These are phyloP conservation scores for Lysandra bellargus DNA, from an alignment of 2,888 invertebrate species.

Conservation along the genomic window DNA sequence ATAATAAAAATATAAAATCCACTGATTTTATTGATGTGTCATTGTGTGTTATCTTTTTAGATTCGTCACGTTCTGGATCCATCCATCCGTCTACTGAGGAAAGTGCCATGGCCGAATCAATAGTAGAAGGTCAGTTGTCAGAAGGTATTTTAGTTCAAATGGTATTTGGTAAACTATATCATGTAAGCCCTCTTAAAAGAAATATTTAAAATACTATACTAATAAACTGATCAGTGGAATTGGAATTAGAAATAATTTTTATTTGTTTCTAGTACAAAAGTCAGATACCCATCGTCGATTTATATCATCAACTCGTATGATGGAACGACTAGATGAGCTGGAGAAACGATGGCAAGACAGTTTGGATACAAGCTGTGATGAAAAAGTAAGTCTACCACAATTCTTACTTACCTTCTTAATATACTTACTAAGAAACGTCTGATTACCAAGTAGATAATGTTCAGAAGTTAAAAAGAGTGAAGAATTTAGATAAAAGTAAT, in stretches of 20 bases:
- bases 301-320: not conserved
- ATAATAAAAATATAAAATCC: too few relatives aligned
- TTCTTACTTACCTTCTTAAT: too few relatives aligned
- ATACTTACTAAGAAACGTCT: too few relatives aligned
- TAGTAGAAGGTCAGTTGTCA: not conserved
- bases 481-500: too few relatives aligned
- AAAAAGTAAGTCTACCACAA: not conserved
- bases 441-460: too few relatives aligned
- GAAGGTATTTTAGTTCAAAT: not conserved
- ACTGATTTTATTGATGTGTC: not conserved
- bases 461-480: too few relatives aligned
- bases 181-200: too few relatives aligned
- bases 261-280: not conserved
- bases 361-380: not conserved
- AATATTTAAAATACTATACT: too few relatives aligned
- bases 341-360: constrained; percentile 15
- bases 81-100: not conserved
- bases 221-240: too few relatives aligned
- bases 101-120: not conserved
- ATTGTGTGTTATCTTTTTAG: not conserved
- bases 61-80: not conserved
- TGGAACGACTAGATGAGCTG: not conserved
- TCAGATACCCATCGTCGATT: not conserved
- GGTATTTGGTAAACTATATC: too few relatives aligned
- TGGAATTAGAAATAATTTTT: too few relatives aligned